These are phyloP conservation scores for Malurus elegans DNA, from an alignment of 2,113 vertebrate species.

Conservation along the genomic window DNA sequence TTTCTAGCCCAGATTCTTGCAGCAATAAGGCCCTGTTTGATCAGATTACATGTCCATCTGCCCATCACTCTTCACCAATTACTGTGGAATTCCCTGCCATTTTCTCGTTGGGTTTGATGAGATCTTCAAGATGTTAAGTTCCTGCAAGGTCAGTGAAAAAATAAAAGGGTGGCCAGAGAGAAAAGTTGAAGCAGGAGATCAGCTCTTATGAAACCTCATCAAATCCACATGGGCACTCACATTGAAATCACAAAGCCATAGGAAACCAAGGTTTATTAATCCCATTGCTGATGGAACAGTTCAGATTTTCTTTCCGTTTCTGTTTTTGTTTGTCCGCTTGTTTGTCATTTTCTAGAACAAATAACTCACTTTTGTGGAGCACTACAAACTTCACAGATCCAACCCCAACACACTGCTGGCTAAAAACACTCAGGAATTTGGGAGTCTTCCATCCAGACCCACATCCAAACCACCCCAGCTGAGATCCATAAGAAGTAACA, in stretches of 20 bases:
- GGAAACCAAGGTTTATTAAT: not conserved
- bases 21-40: conserved; percentile 27
- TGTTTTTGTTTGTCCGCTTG: conserved; percentile 43
- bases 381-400: not conserved
- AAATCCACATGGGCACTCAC: conserved; percentile 36
- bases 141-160: conserved; percentile 24
- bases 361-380: not conserved
- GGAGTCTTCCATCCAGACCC: not conserved
- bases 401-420: conserved; percentile 12
- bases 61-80: conserved; percentile 39
- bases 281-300: not conserved
- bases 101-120: conserved; percentile 19
- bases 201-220: conserved; percentile 55
- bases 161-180: conserved; percentile 5
- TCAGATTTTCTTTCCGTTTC: not conserved
- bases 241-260: conserved; percentile 35
- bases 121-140: conserved; percentile 57
- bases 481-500: not conserved
- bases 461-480: not conserved
- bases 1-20: not conserved
- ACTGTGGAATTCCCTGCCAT: conserved; percentile 35
- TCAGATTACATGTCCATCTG: conserved; percentile 29
- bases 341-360: conserved; percentile 46
- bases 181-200: conserved; percentile 39
- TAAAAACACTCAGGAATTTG: conserved; percentile 1